These are phyloP conservation scores for Protaetia brevitarsis DNA, from an alignment of 1,140 invertebrate genomes.

Conservation along the genomic window DNA sequence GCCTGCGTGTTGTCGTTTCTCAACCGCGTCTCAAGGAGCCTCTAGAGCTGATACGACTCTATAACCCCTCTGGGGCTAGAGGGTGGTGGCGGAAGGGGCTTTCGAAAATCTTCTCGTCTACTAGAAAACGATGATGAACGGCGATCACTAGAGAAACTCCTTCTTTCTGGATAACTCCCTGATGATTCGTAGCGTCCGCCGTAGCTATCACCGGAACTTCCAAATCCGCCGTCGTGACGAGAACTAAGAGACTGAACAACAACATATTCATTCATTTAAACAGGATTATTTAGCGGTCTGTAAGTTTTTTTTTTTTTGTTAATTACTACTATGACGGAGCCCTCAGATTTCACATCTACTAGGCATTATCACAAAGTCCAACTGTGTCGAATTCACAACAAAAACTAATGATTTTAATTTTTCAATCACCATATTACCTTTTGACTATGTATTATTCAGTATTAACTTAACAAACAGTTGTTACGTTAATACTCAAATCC, in stretches of 20 bases:
- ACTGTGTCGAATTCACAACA: conserved; percentile 10
- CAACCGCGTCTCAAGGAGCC: conserved; percentile 34
- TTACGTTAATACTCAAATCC: conserved; percentile 11
- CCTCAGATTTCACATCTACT: conserved; percentile 28
- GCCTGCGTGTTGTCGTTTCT: conserved; percentile 37
- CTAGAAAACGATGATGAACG: conserved; percentile 31
- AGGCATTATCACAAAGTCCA: conserved; percentile 22
- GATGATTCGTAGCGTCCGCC: conserved; percentile 37
- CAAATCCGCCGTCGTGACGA: conserved; percentile 41
- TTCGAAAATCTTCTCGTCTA: conserved; percentile 44
- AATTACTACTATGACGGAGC: conserved; percentile 4
- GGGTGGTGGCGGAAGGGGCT: conserved; percentile 36
- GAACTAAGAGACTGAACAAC: conserved; percentile 44
- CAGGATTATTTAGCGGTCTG: conserved; percentile 16
- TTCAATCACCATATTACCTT: neutral
- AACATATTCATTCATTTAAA: conserved; percentile 29
- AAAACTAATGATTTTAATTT: conserved; percentile 4
- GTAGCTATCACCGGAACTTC: conserved; percentile 35
- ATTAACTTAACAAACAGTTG: conserved; percentile 10
- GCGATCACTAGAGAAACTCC: conserved; percentile 43
- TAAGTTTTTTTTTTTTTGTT: conserved; percentile 25
- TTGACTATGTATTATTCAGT: conserved; percentile 1
- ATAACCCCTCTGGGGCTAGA: conserved; percentile 39
- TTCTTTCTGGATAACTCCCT: conserved; percentile 37
- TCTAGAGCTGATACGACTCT: conserved; percentile 41